Conservation (phyloP, 2,113 vertebrate genomes). For the Tetrao urogallus region DNA sequence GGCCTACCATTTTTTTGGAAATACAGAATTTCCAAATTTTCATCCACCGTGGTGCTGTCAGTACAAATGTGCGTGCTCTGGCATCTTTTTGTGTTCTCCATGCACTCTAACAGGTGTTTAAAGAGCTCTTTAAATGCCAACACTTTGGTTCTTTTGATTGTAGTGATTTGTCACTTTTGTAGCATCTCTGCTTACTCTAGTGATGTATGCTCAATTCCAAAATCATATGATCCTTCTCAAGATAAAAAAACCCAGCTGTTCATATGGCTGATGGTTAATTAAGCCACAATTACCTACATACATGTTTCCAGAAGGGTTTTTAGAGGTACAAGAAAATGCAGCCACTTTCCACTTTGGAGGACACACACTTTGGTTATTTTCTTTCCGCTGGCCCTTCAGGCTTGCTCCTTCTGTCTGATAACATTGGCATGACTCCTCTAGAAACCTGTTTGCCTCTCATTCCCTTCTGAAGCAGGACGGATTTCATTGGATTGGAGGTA, state of each 20-base stretch:
- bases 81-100: background rate
- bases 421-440: no score
- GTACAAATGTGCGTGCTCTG: accelerated
- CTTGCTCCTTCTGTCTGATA: no score
- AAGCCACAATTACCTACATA: no score
- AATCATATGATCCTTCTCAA: background rate
- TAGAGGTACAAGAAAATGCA: no score
- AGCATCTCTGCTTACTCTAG: background rate
- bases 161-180: background rate
- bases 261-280: background rate
- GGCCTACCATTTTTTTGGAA: background rate
- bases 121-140: background rate
- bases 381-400: no score
- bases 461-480: no score
- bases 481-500: no score
- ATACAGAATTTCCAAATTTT: background rate
- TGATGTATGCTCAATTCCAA: background rate
- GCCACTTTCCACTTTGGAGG: no score
- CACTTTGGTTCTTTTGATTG: background rate
- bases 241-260: background rate
- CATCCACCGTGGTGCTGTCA: background rate
- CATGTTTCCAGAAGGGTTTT: no score
- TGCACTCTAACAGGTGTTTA: background rate
- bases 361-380: no score
- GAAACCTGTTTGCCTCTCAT: no score